Evolutionary conservation across 1,140 invertebrate genomes (phyloP).

Genomic region (Drosophila tani): DNA sequence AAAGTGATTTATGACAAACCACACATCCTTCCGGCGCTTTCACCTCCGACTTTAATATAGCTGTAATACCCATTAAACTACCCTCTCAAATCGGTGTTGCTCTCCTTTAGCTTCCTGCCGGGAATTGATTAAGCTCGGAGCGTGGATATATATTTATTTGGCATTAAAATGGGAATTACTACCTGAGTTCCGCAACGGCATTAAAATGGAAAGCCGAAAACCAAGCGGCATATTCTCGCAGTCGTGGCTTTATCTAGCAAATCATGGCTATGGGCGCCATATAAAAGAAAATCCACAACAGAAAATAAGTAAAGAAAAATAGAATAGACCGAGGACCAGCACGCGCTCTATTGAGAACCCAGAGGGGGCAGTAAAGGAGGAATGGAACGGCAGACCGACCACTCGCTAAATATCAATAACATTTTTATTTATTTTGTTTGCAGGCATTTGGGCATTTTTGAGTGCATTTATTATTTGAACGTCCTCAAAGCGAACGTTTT

Average conservation of each 20-base stretch:
- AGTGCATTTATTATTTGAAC: conserved; percentile 83
- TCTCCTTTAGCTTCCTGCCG: not conserved
- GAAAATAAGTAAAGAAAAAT: not conserved
- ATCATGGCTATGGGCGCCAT: conserved; percentile 71
- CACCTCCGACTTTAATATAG: conserved; percentile 27
- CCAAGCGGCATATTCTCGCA: conserved; percentile 21
- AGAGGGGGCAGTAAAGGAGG: not conserved
- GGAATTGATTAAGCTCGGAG: conserved; percentile 1
- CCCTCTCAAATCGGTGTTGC: conserved; percentile 27
- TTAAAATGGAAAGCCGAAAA: conserved; percentile 54
- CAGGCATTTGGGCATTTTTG: conserved; percentile 82
- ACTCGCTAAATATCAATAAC: conserved; percentile 81
- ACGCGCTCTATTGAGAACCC: conserved; percentile 41
- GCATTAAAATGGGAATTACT: conserved; percentile 77
- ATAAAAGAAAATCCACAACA: conserved; percentile 28
- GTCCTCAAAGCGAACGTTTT: conserved; percentile 75
- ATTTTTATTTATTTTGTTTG: conserved; percentile 84
- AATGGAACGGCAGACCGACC: conserved; percentile 3
- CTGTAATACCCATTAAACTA: conserved; percentile 49
- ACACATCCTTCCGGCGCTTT: not conserved
- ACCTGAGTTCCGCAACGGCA: conserved; percentile 77
- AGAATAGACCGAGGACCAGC: conserved; percentile 31
- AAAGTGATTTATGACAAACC: not conserved
- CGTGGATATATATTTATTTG: conserved; percentile 5
- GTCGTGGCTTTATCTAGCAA: conserved; percentile 74